Evolutionary conservation across 1,140 invertebrate species (phyloP).

Genomic region (Saccostrea glomerata): DNA sequence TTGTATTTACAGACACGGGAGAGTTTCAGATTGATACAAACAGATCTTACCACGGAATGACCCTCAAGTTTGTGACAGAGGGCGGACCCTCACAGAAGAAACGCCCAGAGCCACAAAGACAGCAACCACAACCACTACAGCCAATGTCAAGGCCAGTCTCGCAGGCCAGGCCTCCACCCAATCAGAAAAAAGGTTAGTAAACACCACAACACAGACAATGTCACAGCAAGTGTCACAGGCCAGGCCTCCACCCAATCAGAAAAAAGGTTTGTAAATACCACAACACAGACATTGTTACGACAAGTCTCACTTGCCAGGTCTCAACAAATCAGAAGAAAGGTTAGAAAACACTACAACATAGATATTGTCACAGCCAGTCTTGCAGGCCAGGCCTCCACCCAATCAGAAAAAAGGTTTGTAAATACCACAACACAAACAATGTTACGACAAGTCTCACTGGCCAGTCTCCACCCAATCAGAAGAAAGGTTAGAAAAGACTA

Average conservation of each 20-base stretch:
- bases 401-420: constrained; percentile 77
- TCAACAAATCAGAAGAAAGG: constrained; percentile 78
- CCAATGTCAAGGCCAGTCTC: constrained; percentile 70
- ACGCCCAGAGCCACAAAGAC: constrained; percentile 57
- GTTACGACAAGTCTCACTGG: constrained; percentile 71
- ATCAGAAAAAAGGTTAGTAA: constrained; percentile 77
- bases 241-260: constrained; percentile 76
- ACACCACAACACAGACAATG: not conserved
- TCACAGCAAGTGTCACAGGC: constrained; percentile 73
- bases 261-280: constrained; percentile 72
- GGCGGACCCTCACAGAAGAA: constrained; percentile 85
- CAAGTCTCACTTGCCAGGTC: constrained; percentile 76
- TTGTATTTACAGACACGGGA: constrained; percentile 87
- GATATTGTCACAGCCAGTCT: constrained; percentile 61
- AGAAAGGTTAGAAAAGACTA: constrained; percentile 44
- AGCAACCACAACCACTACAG: constrained; percentile 56
- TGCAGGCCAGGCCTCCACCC: constrained; percentile 75
- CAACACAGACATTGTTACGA: too few species aligned
- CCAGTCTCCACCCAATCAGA: constrained; percentile 76
- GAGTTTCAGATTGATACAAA: constrained; percentile 99
- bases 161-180: constrained; percentile 75
- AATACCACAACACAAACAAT: not conserved
- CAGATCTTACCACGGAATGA: constrained; percentile 98
- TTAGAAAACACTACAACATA: constrained; percentile 38
- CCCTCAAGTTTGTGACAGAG: constrained; percentile 97